These are phyloP conservation scores for Cactoblastis cactorum DNA, from an alignment of 2,888 invertebrate genomes.

Conservation along the genomic window DNA sequence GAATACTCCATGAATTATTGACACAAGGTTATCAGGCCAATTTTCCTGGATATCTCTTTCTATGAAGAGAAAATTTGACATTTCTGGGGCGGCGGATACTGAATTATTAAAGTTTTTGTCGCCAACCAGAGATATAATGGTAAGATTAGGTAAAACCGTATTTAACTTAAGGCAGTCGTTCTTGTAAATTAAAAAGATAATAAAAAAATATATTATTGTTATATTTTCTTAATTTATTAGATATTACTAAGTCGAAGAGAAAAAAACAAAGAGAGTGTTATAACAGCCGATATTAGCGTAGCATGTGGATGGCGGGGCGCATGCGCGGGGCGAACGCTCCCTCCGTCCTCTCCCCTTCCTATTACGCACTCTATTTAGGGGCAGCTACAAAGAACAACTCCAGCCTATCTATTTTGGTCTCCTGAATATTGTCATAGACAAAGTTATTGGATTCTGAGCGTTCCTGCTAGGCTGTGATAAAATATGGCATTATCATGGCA, in stretches of 20 bases:
- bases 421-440: slow-evolving; percentile 68
- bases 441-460: slow-evolving; percentile 62
- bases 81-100: slow-evolving; percentile 3
- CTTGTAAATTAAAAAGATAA: too few relatives aligned
- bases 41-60: neutral
- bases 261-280: slow-evolving; percentile 57
- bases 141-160: too few relatives aligned
- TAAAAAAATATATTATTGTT: too few relatives aligned
- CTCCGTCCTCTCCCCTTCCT: slow-evolving; percentile 66
- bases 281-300: slow-evolving; percentile 70
- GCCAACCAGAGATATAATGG: neutral
- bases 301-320: slow-evolving; percentile 38
- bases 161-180: too few relatives aligned
- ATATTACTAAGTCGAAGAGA: neutral
- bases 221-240: neutral
- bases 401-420: slow-evolving; percentile 74
- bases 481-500: slow-evolving; percentile 29
- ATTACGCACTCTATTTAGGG: slow-evolving; percentile 78
- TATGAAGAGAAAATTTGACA: neutral
- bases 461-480: slow-evolving; percentile 31
- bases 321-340: slow-evolving; percentile 57
- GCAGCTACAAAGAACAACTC: slow-evolving; percentile 73
- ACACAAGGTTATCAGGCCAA: neutral
- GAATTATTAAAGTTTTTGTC: slow-evolving; percentile 1
- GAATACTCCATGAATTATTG: neutral